Conservation (phyloP, 2,888 invertebrate species). For the Schizotus pectinicornis region DNA sequence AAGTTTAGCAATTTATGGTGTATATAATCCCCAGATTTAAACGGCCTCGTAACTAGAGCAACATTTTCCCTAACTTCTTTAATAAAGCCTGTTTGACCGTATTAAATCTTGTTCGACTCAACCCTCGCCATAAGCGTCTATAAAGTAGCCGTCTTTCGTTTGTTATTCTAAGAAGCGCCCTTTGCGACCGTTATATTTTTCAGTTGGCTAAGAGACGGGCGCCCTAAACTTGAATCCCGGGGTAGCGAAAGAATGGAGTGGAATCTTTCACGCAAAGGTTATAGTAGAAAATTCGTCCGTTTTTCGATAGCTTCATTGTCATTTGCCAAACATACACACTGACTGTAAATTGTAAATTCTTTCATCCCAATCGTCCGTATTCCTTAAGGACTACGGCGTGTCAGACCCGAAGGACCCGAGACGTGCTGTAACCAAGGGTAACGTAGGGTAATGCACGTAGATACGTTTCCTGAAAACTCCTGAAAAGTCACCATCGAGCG, state of each 20-base stretch:
- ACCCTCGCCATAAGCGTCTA: too few species aligned
- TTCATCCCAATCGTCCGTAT: slow-evolving; percentile 33
- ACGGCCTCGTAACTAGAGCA: too few species aligned
- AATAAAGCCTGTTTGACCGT: too few species aligned
- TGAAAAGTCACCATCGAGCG: slow-evolving; percentile 34
- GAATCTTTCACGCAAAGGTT: slow-evolving; percentile 28
- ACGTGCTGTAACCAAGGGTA: slow-evolving; percentile 45
- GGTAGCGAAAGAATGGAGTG: slow-evolving; percentile 19
- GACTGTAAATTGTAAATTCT: slow-evolving; percentile 40
- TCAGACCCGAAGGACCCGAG: slow-evolving; percentile 36
- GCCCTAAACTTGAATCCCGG: background rate
- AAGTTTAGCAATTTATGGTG: too few species aligned
- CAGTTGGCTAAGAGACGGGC: too few species aligned
- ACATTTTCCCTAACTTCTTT: too few species aligned
- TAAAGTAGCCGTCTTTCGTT: too few species aligned
- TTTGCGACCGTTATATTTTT: too few species aligned
- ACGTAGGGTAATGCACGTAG: slow-evolving; percentile 41
- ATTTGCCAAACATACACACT: slow-evolving; percentile 36
- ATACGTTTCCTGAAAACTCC: slow-evolving; percentile 31
- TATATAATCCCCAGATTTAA: too few species aligned
- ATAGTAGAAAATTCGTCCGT: slow-evolving; percentile 28
- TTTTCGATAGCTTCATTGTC: slow-evolving; percentile 36
- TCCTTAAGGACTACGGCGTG: slow-evolving; percentile 38
- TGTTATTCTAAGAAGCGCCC: too few species aligned
- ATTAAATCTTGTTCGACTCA: too few species aligned